Base-by-base conservation (phyloP, 2,888 invertebrate genomes). In the Noctua fimbriata region DNA sequence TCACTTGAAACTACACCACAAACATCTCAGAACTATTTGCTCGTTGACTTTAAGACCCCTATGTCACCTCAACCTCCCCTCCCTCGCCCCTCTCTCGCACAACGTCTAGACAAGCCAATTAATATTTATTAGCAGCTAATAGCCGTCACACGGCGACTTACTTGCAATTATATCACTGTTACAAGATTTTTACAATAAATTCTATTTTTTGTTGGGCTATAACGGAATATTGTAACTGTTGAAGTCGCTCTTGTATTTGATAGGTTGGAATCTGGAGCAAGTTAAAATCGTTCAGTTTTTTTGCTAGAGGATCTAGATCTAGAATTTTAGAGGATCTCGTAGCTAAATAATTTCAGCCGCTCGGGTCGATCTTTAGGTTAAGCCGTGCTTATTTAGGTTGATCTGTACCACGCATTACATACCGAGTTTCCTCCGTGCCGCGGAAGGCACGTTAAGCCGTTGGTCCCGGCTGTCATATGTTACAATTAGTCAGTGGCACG, bases 21-120 rank as follows among this genome's bases (percentile, higher is more conserved):
- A 41, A 49, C 16, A 16, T 36, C 21, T 21, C 36, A 21, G 21
- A 28, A 41, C 16, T 41, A 49, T 75, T 28, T 75, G 21, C 77
- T 58, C 21, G 12, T 2, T n/a, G 32, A 21, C 28, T 28, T 49
- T 7, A 4, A 18, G 2, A 28, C 3, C 74, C 24, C 71, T 78
- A 14, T 73, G 60, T 75, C 58, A 65, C 63, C 14, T 7, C 10
- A 12, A 12, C 21, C 12, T 0, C 63, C 66, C 63, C 5, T 7
- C 44, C 24, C 32, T 0, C 9, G 2, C 32, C 41, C 67, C 66
- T n/a, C 36, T 0, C 32, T 49, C 14, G n/a, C 60, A 32, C 7
- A 16, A 24, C 60, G 88, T 89, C 89, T 89, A 88, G 88, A 88
- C 90, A 79, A 78, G 74, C 74, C 87, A 89, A 81, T 89, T 89